A percentile compares a stretch with the other conserved stretches of the same genome.
phyloP scores from a whole-genome alignment of 2,888 invertebrate species.

The Cremastinae sp. region DNA sequence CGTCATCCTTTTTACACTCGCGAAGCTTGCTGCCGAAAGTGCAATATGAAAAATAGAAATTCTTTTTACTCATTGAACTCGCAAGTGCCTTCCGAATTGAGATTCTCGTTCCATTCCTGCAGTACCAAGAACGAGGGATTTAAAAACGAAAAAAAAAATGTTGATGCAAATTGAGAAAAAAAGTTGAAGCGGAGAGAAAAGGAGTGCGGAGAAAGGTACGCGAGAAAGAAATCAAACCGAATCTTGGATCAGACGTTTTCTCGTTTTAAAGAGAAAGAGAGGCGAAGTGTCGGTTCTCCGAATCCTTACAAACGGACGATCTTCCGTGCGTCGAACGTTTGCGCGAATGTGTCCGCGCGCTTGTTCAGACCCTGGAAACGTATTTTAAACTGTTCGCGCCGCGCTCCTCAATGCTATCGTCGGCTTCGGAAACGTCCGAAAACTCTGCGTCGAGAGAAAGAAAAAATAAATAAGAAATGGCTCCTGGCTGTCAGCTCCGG shows the following conservation, averaged over 20 bases:
- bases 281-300: conserved; percentile 49
- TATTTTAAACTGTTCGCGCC: conserved; percentile 62
- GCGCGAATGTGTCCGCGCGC: conserved; percentile 8
- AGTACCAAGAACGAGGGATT: no score
- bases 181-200: conserved; percentile 26
- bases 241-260: conserved; percentile 68
- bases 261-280: conserved; percentile 66
- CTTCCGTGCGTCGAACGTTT: background rate
- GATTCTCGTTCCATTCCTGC: no score
- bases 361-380: conserved; percentile 65
- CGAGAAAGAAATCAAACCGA: conserved; percentile 44
- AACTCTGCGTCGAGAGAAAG: no score
- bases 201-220: conserved; percentile 6
- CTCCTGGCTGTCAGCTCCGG: no score
- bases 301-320: conserved; percentile 40
- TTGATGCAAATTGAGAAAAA: background rate
- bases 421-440: conserved; percentile 32
- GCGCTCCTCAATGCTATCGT: conserved; percentile 68
- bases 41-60: no score
- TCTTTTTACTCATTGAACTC: background rate
- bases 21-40: no score
- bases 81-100: background rate
- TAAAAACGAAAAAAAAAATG: conserved; percentile 6
- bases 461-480: no score
- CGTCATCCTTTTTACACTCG: conserved; percentile 4